A percentile compares a stretch with the other conserved stretches of the same genome.
Conservation (phyloP, 2,888 invertebrate species). For the Hyposoter didymator region DNA sequence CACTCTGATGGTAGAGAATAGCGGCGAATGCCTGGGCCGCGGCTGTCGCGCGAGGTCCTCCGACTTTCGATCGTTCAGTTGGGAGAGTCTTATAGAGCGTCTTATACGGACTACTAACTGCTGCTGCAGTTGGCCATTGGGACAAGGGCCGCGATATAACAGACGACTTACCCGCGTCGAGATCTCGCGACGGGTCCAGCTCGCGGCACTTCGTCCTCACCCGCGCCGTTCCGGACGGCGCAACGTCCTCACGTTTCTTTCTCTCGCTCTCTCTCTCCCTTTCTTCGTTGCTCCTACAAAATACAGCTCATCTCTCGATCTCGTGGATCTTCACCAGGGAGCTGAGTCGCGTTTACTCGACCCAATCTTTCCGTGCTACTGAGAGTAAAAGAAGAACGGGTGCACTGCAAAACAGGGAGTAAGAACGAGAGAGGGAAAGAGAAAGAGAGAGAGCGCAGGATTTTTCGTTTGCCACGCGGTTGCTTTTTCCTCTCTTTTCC, state of each 20-base stretch:
- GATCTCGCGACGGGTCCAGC: slow-evolving; percentile 47
- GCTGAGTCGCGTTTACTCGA: slow-evolving; percentile 53
- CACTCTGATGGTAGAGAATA: slow-evolving; percentile 42
- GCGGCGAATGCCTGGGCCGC: slow-evolving; percentile 52
- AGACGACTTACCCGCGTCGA: slow-evolving; percentile 33
- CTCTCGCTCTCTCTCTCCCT: slow-evolving; percentile 22
- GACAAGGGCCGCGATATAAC: slow-evolving; percentile 13
- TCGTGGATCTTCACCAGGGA: slow-evolving; percentile 64
- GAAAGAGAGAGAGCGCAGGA: slow-evolving; percentile 2
- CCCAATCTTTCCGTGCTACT: slow-evolving; percentile 56
- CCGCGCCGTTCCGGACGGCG: slow-evolving; percentile 60
- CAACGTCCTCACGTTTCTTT: slow-evolving; percentile 32
- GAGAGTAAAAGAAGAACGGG: slow-evolving; percentile 34
- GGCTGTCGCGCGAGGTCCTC: slow-evolving; percentile 47
- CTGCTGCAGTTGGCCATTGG: slow-evolving; percentile 28
- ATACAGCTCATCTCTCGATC: slow-evolving; percentile 57
- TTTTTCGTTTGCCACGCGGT: slow-evolving; percentile 30
- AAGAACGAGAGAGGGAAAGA: slow-evolving; percentile 17
- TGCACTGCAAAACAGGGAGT: slow-evolving; percentile 31
- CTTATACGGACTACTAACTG: slow-evolving; percentile 17
- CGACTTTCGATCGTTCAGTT: slow-evolving; percentile 43
- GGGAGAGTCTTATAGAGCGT: slow-evolving; percentile 30
- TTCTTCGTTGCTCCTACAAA: slow-evolving; percentile 34
- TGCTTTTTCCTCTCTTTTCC: slow-evolving; percentile 11
- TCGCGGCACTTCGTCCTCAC: slow-evolving; percentile 58